These are phyloP conservation scores for Mesocentrotus franciscanus DNA, from an alignment of 53 echinoderm and acorn worm genomes.

Conservation along the genomic window DNA sequence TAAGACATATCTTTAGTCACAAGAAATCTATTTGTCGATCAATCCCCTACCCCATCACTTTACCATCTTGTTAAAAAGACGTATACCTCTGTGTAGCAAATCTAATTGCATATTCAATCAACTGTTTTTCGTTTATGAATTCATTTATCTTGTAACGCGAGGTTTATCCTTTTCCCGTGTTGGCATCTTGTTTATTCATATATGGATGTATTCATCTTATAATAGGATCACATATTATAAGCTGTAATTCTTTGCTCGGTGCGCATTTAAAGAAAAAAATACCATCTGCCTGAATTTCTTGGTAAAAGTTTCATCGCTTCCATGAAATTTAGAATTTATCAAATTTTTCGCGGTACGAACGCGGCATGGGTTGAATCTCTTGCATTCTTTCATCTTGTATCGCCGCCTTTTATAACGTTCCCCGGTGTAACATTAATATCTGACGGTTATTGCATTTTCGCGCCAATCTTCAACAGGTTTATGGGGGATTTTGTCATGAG, in stretches of 20 bases:
- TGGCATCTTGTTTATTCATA: not conserved
- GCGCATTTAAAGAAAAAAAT: not conserved
- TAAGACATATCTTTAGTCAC: too few relatives aligned
- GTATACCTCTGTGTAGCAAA: too few relatives aligned
- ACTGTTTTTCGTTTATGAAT: too few relatives aligned
- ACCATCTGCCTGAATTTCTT: not conserved
- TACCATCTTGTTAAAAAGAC: too few relatives aligned
- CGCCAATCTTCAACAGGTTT: constrained; percentile 63
- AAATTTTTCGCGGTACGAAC: not conserved
- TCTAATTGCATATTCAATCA: too few relatives aligned
- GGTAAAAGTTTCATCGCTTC: not conserved
- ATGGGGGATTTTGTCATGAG: constrained; percentile 22
- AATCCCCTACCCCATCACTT: too few relatives aligned
- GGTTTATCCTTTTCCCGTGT: not conserved
- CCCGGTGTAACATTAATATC: not conserved
- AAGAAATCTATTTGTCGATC: too few relatives aligned
- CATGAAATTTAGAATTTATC: not conserved
- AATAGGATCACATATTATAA: not conserved
- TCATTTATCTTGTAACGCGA: not conserved
- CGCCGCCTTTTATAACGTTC: not conserved
- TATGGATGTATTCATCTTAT: not conserved
- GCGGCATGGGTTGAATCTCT: not conserved
- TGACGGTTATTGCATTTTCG: constrained; percentile 54
- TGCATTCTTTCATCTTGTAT: not conserved
- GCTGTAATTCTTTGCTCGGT: not conserved